phyloP scores from a whole-genome alignment of 2,888 invertebrate species.

The Liposcelis brunnea region DNA sequence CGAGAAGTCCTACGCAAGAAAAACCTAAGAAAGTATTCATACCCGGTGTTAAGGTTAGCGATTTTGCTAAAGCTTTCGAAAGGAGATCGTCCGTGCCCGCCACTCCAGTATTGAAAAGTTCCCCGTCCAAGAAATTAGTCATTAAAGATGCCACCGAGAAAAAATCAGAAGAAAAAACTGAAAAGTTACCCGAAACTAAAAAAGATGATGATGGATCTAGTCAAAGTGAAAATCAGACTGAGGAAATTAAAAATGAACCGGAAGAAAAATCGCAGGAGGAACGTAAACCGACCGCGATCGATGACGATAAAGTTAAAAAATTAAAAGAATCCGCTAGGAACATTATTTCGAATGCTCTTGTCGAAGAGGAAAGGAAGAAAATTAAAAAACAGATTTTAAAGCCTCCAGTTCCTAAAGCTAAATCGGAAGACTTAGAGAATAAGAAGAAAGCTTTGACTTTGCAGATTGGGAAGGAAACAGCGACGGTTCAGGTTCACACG shows the following conservation, averaged over 20 bases:
- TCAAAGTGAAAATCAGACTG: slow-evolving; percentile 15
- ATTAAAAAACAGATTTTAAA: slow-evolving; percentile 20
- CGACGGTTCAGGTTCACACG: slow-evolving; percentile 26
- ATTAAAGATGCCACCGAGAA: slow-evolving; percentile 22
- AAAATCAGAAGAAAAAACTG: slow-evolving; percentile 21
- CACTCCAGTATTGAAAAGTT: slow-evolving; percentile 23
- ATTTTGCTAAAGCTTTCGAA: slow-evolving; percentile 74
- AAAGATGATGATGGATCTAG: slow-evolving; percentile 13
- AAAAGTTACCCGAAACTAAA: slow-evolving; percentile 17
- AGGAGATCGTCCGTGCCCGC: slow-evolving; percentile 39
- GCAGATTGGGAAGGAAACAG: slow-evolving; percentile 16
- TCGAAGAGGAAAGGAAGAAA: slow-evolving; percentile 11
- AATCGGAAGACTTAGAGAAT: slow-evolving; percentile 21
- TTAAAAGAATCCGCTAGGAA: slow-evolving; percentile 9
- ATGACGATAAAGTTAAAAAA: slow-evolving; percentile 11
- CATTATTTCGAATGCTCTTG: slow-evolving; percentile 4
- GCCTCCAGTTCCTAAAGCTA: slow-evolving; percentile 16
- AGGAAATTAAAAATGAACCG: slow-evolving; percentile 13
- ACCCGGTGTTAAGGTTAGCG: slow-evolving; percentile 66
- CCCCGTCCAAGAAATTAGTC: slow-evolving; percentile 23
- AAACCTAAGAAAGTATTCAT: slow-evolving; percentile 69
- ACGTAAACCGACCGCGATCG: slow-evolving; percentile 21
- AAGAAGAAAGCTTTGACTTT: slow-evolving; percentile 5
- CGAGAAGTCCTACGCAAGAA: slow-evolving; percentile 25
- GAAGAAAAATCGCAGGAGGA: slow-evolving; percentile 18